Conservation (phyloP, 2,888 invertebrate genomes). For the Spodoptera littoralis region DNA sequence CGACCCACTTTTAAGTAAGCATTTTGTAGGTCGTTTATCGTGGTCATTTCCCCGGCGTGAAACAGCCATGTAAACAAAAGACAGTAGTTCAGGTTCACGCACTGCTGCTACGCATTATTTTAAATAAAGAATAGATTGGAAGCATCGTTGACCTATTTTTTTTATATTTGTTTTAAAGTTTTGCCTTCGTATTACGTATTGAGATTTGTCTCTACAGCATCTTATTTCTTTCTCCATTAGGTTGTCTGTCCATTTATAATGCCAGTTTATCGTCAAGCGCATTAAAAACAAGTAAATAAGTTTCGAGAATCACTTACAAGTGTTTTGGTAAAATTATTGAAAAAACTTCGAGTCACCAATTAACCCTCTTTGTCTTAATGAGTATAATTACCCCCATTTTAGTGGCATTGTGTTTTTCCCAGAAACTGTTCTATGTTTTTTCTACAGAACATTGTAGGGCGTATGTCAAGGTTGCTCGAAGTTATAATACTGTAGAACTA, state of each 20-base stretch:
- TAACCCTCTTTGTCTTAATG: conserved; percentile 2
- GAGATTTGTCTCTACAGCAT: too few species aligned
- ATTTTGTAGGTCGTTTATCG: conserved; percentile 82
- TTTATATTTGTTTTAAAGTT: not conserved
- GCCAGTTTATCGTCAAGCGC: too few species aligned
- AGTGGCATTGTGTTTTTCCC: conserved; percentile 11
- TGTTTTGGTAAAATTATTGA: not conserved
- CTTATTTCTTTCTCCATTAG: too few species aligned
- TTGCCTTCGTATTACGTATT: not conserved
- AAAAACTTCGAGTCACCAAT: not conserved
- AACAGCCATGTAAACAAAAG: conserved; percentile 38
- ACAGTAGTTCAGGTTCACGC: conserved; percentile 49
- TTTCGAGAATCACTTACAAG: not conserved
- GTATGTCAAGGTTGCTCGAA: conserved; percentile 26
- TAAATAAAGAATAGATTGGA: conserved; percentile 5
- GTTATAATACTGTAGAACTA: conserved; percentile 39
- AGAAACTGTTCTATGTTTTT: conserved; percentile 12
- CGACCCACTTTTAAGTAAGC: conserved; percentile 80
- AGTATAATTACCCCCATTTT: conserved; percentile 15
- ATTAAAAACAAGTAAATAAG: too few species aligned
- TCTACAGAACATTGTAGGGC: conserved; percentile 1
- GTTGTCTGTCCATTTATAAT: too few species aligned
- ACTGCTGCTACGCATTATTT: conserved; percentile 12
- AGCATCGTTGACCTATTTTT: not conserved
- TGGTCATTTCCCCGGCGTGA: conserved; percentile 74